Evolutionary conservation across 2,113 vertebrate genomes (phyloP).

Genomic region (Nibea coibor): DNA sequence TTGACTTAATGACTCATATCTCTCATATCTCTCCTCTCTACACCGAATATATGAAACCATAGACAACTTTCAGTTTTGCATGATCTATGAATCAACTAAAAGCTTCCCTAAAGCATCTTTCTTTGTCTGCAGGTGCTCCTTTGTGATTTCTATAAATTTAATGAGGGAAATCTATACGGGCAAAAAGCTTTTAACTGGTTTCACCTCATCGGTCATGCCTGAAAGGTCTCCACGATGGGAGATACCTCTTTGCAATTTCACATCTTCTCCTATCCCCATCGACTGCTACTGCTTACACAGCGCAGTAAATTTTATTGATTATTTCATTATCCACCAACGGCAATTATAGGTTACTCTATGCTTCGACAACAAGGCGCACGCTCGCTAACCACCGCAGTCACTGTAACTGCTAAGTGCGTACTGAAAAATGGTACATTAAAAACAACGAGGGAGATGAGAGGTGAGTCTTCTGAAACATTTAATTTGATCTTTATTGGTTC

Average conservation of each 20-base stretch:
- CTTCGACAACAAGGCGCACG: slow-evolving; percentile 16
- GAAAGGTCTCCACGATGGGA: slow-evolving; percentile 8
- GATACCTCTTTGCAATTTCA: slow-evolving; percentile 11
- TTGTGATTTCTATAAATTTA: slow-evolving; percentile 29
- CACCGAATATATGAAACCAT: neutral
- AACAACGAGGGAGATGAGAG: neutral
- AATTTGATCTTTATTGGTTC: neutral
- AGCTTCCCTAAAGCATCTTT: neutral
- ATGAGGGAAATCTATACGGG: slow-evolving; percentile 43
- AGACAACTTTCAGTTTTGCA: neutral
- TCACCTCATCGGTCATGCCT: slow-evolving; percentile 48
- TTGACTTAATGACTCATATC: neutral
- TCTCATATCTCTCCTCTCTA: neutral
- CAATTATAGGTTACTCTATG: slow-evolving; percentile 18
- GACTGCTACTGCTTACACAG: slow-evolving; percentile 41
- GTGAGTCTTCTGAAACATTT: neutral
- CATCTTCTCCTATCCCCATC: slow-evolving; percentile 23
- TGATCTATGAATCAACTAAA: slow-evolving; percentile 1
- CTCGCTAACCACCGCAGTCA: slow-evolving; percentile 6
- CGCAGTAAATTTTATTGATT: slow-evolving; percentile 56
- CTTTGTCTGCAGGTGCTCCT: slow-evolving; percentile 12
- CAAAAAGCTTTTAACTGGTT: slow-evolving; percentile 47
- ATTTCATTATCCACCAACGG: slow-evolving; percentile 54
- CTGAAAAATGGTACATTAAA: neutral
- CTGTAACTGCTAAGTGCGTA: neutral